These are phyloP conservation scores for Tokudaia tokunoshimensis DNA, from an alignment of 2,797 vertebrate species.

Conservation along the genomic window DNA sequence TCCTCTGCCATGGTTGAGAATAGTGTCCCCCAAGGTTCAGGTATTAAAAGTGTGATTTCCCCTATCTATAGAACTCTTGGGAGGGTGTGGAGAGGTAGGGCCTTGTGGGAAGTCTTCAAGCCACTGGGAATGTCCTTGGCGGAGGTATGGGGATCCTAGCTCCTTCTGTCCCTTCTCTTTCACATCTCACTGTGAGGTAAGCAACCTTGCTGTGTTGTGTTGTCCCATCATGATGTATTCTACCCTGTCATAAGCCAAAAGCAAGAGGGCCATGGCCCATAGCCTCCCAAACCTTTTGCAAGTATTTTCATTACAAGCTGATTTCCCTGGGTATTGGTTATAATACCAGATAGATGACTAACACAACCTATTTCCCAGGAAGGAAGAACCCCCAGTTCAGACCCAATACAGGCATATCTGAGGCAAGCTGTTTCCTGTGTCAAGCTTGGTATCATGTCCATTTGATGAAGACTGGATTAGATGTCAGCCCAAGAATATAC, in stretches of 20 bases:
- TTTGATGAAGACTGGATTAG: not conserved
- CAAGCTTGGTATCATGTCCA: not conserved
- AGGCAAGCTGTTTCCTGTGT: not conserved
- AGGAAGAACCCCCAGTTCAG: not conserved
- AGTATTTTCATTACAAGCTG: not conserved
- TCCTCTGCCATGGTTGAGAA: not conserved
- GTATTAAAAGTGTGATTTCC: not conserved
- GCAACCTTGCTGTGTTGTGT: not conserved
- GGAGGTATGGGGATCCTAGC: not conserved
- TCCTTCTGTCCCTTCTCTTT: not conserved
- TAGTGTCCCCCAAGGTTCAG: no score
- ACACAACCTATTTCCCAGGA: not conserved
- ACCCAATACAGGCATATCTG: not conserved
- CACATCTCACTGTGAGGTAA: not conserved
- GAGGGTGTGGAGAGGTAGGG: not conserved
- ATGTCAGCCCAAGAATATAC: not conserved
- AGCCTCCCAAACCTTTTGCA: not conserved
- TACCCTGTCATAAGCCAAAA: not conserved
- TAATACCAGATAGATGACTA: not conserved
- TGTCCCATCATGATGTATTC: not conserved
- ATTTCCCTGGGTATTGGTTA: not conserved
- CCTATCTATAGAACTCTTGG: not conserved
- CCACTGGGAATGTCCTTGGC: not conserved
- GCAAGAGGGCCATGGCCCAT: not conserved
- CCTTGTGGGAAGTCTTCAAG: not conserved